phyloP scores from a whole-genome alignment of 2,888 invertebrate genomes.

The Amphipoea lucens region DNA sequence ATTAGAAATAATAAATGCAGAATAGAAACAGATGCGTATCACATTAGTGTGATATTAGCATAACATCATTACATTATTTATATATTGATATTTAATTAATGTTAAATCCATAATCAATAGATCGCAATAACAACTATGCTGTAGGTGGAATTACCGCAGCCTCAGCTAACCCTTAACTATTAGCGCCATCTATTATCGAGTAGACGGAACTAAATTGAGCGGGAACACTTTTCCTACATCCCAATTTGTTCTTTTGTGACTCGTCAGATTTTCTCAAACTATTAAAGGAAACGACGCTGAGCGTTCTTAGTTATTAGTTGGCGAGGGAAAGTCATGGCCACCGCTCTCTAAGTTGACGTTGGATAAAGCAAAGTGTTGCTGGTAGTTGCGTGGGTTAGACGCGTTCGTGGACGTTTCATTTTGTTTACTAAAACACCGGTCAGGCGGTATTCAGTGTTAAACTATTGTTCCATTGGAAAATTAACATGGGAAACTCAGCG shows the following conservation, averaged over 20 bases:
- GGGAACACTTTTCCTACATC: slow-evolving; percentile 35
- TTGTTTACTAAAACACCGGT: slow-evolving; percentile 64
- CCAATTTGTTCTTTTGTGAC: slow-evolving; percentile 38
- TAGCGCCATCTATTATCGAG: slow-evolving; percentile 61
- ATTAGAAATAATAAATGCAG: neutral
- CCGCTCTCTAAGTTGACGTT: slow-evolving; percentile 64
- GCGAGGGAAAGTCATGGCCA: slow-evolving; percentile 87
- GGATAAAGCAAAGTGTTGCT: slow-evolving; percentile 70
- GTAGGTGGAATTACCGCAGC: neutral
- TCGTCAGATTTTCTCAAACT: slow-evolving; percentile 52
- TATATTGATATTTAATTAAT: neutral
- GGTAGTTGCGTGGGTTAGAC: slow-evolving; percentile 76
- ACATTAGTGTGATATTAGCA: neutral
- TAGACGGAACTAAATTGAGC: slow-evolving; percentile 36
- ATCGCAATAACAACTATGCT: neutral
- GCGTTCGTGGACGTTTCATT: slow-evolving; percentile 64
- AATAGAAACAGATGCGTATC: neutral
- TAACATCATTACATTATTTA: neutral
- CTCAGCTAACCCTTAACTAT: neutral
- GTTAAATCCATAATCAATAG: slow-evolving; percentile 2
- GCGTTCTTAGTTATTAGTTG: slow-evolving; percentile 58
- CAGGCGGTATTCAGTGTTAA: slow-evolving; percentile 49
- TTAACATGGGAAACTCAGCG: slow-evolving; percentile 85
- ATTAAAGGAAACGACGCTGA: slow-evolving; percentile 73
- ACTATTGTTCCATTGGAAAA: slow-evolving; percentile 42